These are phyloP conservation scores for Amazona vittata DNA, from an alignment of 2,113 vertebrate genomes.

Conservation along the genomic window DNA sequence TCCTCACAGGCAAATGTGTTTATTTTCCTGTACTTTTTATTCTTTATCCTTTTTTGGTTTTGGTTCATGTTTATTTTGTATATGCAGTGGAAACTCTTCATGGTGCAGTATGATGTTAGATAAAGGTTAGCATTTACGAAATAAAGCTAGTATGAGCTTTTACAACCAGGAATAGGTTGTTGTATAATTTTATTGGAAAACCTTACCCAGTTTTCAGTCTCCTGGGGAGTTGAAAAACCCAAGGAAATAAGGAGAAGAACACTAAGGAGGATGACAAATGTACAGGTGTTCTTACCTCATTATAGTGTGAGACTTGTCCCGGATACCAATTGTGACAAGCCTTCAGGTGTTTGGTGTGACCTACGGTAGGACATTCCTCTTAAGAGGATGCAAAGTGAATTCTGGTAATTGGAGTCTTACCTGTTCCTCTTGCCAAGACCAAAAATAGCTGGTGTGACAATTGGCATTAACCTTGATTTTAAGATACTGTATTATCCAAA, in stretches of 20 bases:
- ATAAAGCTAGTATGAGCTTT: neutral
- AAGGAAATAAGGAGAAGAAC: neutral
- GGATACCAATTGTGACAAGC: neutral
- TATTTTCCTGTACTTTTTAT: neutral
- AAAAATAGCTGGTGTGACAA: neutral
- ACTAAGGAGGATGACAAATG: neutral
- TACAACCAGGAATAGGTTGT: neutral
- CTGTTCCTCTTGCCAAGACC: neutral
- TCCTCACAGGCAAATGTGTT: neutral
- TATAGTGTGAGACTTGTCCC: neutral
- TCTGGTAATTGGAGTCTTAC: neutral
- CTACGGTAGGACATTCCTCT: neutral
- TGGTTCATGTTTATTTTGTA: neutral
- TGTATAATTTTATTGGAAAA: neutral
- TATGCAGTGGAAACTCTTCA: neutral
- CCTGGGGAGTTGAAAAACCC: neutral
- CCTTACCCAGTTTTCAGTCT: neutral
- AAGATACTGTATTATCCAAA: neutral
- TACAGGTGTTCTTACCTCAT: neutral
- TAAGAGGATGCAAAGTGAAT: neutral
- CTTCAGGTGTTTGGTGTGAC: accelerated
- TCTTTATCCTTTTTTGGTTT: neutral
- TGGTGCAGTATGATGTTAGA: neutral
- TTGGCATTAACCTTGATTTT: neutral
- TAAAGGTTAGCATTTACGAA: neutral